Percentiles rank a stretch among this genome's conserved stretches.
phyloP scores from a whole-genome alignment of 2,888 invertebrate species.

The Oxycera nigricornis region DNA sequence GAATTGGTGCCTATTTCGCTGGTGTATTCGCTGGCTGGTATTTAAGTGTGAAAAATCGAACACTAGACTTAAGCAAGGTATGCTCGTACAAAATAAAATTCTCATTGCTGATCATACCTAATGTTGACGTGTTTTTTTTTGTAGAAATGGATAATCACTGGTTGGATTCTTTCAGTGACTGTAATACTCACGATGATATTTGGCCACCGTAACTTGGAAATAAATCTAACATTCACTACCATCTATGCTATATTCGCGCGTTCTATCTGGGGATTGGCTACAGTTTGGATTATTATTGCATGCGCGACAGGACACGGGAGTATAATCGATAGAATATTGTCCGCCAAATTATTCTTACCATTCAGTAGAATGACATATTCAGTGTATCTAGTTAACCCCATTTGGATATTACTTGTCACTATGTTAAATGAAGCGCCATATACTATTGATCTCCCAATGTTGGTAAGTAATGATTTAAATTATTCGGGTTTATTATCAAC shows the following conservation, averaged over 20 bases:
- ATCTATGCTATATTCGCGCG: constrained; percentile 55
- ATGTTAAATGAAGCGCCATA: constrained; percentile 47
- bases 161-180: constrained; percentile 54
- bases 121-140: no score
- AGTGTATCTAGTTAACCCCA: constrained; percentile 64
- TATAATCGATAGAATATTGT: constrained; percentile 59
- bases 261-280: constrained; percentile 63
- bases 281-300: constrained; percentile 64
- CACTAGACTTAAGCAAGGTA: constrained; percentile 35
- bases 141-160: constrained; percentile 40
- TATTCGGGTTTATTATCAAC: neutral
- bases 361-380: constrained; percentile 64
- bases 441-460: constrained; percentile 46
- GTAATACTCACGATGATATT: constrained; percentile 62
- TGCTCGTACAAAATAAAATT: neutral
- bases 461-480: constrained; percentile 34
- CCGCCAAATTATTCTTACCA: constrained; percentile 47
- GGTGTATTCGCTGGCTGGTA: constrained; percentile 59
- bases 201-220: constrained; percentile 57
- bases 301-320: constrained; percentile 63
- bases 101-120: no score
- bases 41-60: constrained; percentile 52
- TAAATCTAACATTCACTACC: constrained; percentile 53
- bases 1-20: constrained; percentile 59
- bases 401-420: constrained; percentile 60